Base-by-base conservation (phyloP, 1,140 invertebrate genomes). In the Tetramorium simillimum region DNA sequence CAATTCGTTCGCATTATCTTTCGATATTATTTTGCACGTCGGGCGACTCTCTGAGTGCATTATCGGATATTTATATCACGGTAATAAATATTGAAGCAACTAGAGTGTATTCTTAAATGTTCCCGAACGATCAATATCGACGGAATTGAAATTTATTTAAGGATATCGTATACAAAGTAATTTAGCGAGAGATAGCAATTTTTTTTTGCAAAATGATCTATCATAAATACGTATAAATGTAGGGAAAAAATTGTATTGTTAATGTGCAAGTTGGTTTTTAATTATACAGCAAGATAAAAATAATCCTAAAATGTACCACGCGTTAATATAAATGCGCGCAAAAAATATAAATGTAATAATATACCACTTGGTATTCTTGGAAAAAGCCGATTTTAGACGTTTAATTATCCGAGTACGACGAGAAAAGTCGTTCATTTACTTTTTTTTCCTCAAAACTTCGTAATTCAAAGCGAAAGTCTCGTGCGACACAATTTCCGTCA, bases 381-480 rank as follows among this genome's bases (percentile, higher is more conserved):
- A 77, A 7, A 77, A 65, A 65, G 6, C n/a, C 43, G 9, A 73
- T 43, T 69, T 69, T 43, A 43, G 14, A 60, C 24, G 43, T 33
- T 84, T 84, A 75, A 84, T 84, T 73, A 75, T 75, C 53, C 9
- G 40, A 73, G 24, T 46, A 24, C 40, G 24, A 73, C n/a, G 28
- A 75, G 21, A 6, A 53, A 84, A 37, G 62, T 60, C 53, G 40
- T 24, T 0, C 24, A 21, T 62, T 21, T 53, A 62, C 21, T 81
- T 81, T 70, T 84, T 82, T 70, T 60, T 49, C 14, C 28, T 62
- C 72, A 37, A 18, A 67, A 87, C 43, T 70, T 21, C 28, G 40
- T 62, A 60, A 65, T 75, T 84, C n/a, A 77, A 89, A 73, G 53
- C 28, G 67, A 85, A 89, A 90, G 75, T 72, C 51, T 37, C 49